phyloP scores from a whole-genome alignment of 2,113 vertebrate species.

The Apaloderma vittatum region DNA sequence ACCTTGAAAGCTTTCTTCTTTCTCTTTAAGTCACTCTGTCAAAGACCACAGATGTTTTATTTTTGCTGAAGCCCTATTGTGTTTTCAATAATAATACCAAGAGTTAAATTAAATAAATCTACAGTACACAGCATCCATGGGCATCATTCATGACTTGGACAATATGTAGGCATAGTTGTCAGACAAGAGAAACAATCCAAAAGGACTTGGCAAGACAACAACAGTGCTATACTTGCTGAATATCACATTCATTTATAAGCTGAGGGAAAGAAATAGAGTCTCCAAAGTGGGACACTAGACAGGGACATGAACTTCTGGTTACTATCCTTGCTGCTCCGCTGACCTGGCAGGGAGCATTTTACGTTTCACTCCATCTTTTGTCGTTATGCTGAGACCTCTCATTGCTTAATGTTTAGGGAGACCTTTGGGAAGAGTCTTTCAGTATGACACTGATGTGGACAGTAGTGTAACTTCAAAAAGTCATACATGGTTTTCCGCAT shows the following conservation, averaged over 20 bases:
- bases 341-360: not conserved
- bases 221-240: not conserved
- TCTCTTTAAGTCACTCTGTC: not conserved
- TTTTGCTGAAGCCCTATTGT: not conserved
- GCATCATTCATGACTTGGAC: not conserved
- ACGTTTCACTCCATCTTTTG: not conserved
- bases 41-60: slow-evolving; percentile 25
- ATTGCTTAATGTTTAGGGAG: not conserved
- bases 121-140: not conserved
- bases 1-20: not conserved
- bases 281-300: not conserved
- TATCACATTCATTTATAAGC: not conserved
- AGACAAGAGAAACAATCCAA: not conserved
- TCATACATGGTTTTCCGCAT: not conserved
- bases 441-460: not conserved
- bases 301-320: not conserved
- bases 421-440: not conserved
- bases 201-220: not conserved
- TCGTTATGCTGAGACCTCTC: not conserved
- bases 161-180: not conserved
- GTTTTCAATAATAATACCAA: not conserved
- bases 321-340: not conserved
- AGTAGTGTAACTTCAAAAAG: not conserved
- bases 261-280: not conserved
- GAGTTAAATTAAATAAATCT: not conserved